Evolutionary conservation across 2,888 invertebrate species (phyloP), one percentile per base, ranked within the genome.

Genomic region (Drosophila imparisetae): DNA sequence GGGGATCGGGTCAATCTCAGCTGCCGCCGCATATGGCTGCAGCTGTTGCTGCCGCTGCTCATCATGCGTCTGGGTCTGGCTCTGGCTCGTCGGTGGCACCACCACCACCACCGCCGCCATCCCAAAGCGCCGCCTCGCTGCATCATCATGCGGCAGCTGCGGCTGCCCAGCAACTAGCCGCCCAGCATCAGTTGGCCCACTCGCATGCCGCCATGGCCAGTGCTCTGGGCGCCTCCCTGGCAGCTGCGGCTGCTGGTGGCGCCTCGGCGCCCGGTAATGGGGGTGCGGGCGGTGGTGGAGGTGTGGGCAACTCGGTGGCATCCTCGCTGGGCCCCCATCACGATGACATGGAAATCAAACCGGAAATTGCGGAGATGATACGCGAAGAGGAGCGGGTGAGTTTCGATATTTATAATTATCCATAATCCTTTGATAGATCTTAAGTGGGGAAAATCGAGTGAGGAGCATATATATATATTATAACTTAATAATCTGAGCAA

Each of bases 331-430:
- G 83, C 0, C 91, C 93, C 84, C 94, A 94, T 93, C 93, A 94
- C 69, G 97, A 98, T 90, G 98, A 98, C 93, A 95, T 97, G 94
- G 98, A 98, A 94, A 97, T 98, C 94, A 96, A 97, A 90, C 98
- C 98, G 59, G 98, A 97, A 94, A 98, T 98, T 94, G 97, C 97
- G 66, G 98, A 98, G 94, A 97, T 98, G 97, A 98, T 98, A 92
- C 96, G 97, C 93, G 98, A 98, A 95, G 98, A 98, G 94, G 98
- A 98, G 95, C 94, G 98, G 96, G 98, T 98, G 93, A 97, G 97
- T 96, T 49, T 10, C 29, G 4, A 24, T 29, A 2, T 21, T 42
- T 2, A 13, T 13, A 7, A 7, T 4, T 13, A 45, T 21, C 42
- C 4, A 45, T 4, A 45, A 13, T n/a, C 40, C n/a, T 1, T 2